Base-by-base conservation (phyloP, 2,888 invertebrate species). In the Drosophila falleni region DNA sequence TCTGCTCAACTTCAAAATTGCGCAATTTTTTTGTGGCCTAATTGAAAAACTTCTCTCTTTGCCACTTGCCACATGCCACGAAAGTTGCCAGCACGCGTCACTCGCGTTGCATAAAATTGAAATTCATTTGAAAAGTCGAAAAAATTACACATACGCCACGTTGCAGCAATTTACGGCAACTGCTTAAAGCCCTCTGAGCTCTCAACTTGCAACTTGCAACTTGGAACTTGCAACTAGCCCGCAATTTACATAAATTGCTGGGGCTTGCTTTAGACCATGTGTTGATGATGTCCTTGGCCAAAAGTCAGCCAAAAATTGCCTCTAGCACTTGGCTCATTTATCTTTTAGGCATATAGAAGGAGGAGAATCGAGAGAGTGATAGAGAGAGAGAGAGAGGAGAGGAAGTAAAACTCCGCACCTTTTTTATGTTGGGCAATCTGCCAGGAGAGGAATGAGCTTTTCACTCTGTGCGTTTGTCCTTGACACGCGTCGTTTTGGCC, bases 161-260 rank as follows among this genome's bases (percentile, higher is more conserved):
- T 74, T 19, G 51, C 61, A 26, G 47, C 50, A 62, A 62, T 55
- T 62, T 67, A 62, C 50, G 71, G 67, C 78, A 64, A 77, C 72
- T 73, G 67, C 81, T 76, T 78, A 67, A 74, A 55, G 59, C 63
- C 15, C 39, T 15, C 59, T 23, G 41, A 46, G 33, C 59, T 19
- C 65, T 53, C 55, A 41, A 61, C 61, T 62, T 56, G 55, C 67
- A 67, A 50, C 47, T 54, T 13, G 41, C 19, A 37, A 16, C 54
- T 65, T 11, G 59, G 55, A 56, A 49, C 54, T 65, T 11, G 59
- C 55, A 56, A 49, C 54, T 61, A 54, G 71, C 49, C 74, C 59
- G 71, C 73, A 77, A 78, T 81, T 75, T 74, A 65, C 78, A 80
- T 80, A 73, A 78, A 78, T 80, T 78, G 75, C 69, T 53, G 26